Conservation (phyloP, 2,888 invertebrate species). For the Andricus quercusramuli region DNA sequence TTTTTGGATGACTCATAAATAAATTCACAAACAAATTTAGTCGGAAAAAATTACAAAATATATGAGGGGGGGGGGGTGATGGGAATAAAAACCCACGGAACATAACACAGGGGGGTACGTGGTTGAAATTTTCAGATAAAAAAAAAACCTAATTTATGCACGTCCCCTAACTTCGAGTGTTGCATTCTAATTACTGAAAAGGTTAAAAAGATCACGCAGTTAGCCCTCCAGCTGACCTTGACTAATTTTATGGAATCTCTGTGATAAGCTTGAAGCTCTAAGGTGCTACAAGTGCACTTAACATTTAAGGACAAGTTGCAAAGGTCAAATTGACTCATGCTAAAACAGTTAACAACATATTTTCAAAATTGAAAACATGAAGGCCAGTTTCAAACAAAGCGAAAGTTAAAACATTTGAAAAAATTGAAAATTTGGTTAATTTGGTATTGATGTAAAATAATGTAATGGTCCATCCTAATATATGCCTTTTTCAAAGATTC, state of each 20-base stretch:
- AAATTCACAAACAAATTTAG: too few relatives aligned
- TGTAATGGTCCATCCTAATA: too few relatives aligned
- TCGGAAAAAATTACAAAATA: too few relatives aligned
- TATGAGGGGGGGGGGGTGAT: too few relatives aligned
- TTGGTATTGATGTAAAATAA: not conserved
- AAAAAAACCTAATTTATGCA: too few relatives aligned
- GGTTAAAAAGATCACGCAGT: not conserved
- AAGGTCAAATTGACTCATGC: not conserved
- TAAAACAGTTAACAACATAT: not conserved
- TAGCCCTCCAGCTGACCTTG: constrained; percentile 1
- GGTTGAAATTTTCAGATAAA: too few relatives aligned
- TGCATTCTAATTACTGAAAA: not conserved
- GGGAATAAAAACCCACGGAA: too few relatives aligned
- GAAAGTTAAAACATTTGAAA: not conserved
- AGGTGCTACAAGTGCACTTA: not conserved
- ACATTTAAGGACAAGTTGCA: not conserved
- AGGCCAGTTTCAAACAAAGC: not conserved
- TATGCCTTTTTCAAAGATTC: not conserved
- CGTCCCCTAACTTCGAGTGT: too few relatives aligned
- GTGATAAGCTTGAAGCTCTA: constrained; percentile 7
- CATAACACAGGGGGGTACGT: too few relatives aligned
- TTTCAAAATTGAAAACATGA: not conserved
- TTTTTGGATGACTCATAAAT: too few relatives aligned
- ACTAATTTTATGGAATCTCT: not conserved
- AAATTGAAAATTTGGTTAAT: not conserved